Evolutionary conservation across 1,140 invertebrate genomes (phyloP), one percentile per base, ranked within the genome.

Genomic region (Microplitis demolitor): DNA sequence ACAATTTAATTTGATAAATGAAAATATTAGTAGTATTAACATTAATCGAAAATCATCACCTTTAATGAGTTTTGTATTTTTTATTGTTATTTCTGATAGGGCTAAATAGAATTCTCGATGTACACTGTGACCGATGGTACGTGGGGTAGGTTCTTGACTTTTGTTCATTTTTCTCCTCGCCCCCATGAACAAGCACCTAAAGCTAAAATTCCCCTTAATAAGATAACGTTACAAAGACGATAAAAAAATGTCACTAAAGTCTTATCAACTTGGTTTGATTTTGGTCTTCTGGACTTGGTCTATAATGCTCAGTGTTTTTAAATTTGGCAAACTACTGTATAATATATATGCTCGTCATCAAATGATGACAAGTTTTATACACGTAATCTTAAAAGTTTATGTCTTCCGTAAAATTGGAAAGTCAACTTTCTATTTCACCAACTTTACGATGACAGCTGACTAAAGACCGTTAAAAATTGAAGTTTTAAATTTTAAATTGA

Each of bases 131-230:
- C 78, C 77, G 82, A 84, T 84, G 80, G 77, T 72, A 60, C 72
- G 80, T 82, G 79, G 80, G 82, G 80, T 84, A 84, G 82, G 80
- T 83, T 78, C 78, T 82, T 79, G 78, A 76, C 75, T 84, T 54
- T 54, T 13, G 13, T 69, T 35, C 24, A 35, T 66, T 39, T 64
- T 39, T 62, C 45, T 54, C 16, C 53, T 61, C 61, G 24, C 54
- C 63, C 45, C 54, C 51, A 61, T 35, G 56, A 66, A 66, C 63
- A 66, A 72, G 24, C n/a, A 63, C 62, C 54, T 56, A 4, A 67
- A 39, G 8, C 39, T 51, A n/a, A 66, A 24, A 24, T 16, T 24
- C 14, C 63, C 64, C 72, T 45, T 64, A 73, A 73, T 73, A 63
- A 70, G 71, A 71, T 73, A 76, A 73, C 45, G 31, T 33, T 39